Evolutionary conservation across 2,113 vertebrate species (phyloP), one percentile per base, ranked within the genome.

Genomic region (Entelurus aequoreus): DNA sequence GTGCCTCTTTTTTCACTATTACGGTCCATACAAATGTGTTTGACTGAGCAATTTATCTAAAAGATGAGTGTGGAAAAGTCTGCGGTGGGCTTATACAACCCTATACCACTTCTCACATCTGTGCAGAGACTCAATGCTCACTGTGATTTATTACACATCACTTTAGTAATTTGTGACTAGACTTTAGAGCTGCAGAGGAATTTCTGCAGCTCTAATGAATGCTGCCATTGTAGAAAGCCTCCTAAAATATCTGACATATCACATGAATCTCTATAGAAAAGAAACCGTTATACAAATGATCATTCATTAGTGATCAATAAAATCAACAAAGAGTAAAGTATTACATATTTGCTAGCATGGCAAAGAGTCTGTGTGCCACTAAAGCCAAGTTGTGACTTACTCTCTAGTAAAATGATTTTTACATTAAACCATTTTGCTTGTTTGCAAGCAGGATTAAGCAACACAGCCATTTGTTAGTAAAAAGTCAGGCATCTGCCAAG

Each of bases 21-120:
- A 57, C 19, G 54, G 37, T 57, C 38, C 37, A 42, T 44, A 57
- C n/a, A 44, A 19, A 9, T 19, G 15, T 42, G 8, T n/a, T 57
- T 42, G 54, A 42, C 38, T 57, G 37, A 57, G 54, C 54, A 12
- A 57, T 57, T 42, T n/a, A 57, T 57, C 54, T 46, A 57, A 57
- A 57, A 6, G 36, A 19, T 11, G 9, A 38, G 37, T 57, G 37
- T 12, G 54, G 9, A 9, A 55, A 55, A 19, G 54, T 21, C 38
- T 19, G 52, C 6, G 7, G 12, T 15, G 52, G 12, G 28, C 52
- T 54, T 36, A 3, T 28, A 35, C 6, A 36, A 37, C 52, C 13
- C 11, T 28, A 15, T 53, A 19, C n/a, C n/a, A 12, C 8, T n/a
- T 5, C 37, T 56, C 4, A 40, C 54, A 16, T 56, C 14, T 38